Evolutionary conservation across 2,888 invertebrate genomes (phyloP).

Genomic region (Xylocampa areola): DNA sequence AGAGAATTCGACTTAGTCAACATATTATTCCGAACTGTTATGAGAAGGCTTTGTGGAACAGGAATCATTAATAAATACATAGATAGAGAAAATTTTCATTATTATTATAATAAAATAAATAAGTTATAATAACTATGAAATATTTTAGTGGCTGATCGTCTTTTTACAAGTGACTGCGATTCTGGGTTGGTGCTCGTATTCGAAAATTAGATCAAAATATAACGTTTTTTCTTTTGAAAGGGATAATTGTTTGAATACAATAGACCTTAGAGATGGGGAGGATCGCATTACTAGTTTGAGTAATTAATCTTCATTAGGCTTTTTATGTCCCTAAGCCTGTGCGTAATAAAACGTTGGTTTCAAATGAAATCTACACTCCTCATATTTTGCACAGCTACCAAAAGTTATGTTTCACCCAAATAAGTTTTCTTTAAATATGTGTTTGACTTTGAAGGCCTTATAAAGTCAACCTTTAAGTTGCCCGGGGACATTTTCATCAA

Average conservation of each 20-base stretch:
- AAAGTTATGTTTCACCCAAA: neutral
- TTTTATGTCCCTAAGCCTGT: neutral
- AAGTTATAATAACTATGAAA: slow-evolving; percentile 22
- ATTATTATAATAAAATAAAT: slow-evolving; percentile 30
- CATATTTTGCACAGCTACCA: slow-evolving; percentile 1
- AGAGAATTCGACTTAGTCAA: slow-evolving; percentile 23
- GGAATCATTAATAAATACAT: slow-evolving; percentile 24
- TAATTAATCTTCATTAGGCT: slow-evolving; percentile 18
- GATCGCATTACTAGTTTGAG: slow-evolving; percentile 9
- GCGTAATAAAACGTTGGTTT: neutral
- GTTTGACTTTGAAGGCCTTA: slow-evolving; percentile 59
- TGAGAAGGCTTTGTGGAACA: slow-evolving; percentile 20
- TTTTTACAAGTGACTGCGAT: slow-evolving; percentile 7
- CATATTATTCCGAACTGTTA: slow-evolving; percentile 26
- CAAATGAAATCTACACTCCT: neutral
- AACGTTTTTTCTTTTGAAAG: slow-evolving; percentile 28
- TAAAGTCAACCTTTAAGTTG: slow-evolving; percentile 36
- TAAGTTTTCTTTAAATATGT: slow-evolving; percentile 37
- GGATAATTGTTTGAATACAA: slow-evolving; percentile 36
- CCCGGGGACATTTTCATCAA: slow-evolving; percentile 56
- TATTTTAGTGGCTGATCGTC: slow-evolving; percentile 1
- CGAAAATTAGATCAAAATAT: slow-evolving; percentile 40
- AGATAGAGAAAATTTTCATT: slow-evolving; percentile 15
- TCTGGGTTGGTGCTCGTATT: slow-evolving; percentile 1
- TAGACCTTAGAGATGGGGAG: neutral